Conservation (phyloP, 2,113 vertebrate genomes). For the pig (Sus scrofa) region DNA sequence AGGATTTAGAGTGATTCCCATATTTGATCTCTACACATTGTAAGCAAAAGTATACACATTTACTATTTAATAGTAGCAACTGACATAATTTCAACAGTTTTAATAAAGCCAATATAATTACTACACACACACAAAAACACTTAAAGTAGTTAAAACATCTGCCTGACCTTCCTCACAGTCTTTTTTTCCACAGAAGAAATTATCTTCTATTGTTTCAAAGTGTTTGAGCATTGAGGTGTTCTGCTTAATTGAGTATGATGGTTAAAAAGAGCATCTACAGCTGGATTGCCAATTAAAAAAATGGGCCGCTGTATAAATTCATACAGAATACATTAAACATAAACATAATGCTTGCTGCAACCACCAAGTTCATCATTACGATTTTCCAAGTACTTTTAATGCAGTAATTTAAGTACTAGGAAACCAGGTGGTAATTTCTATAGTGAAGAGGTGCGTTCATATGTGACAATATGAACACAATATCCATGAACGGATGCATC, state of each 20-base stretch:
- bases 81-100: conserved; percentile 6
- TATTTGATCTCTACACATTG: background rate
- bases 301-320: background rate
- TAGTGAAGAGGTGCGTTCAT: background rate
- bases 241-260: background rate
- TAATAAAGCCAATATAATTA: conserved; percentile 1
- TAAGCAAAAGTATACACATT: background rate
- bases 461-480: background rate
- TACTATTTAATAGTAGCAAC: background rate
- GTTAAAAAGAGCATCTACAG: conserved; percentile 43
- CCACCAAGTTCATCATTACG: background rate
- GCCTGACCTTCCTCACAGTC: background rate
- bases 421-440: background rate
- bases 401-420: background rate
- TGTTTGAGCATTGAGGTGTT: conserved; percentile 6
- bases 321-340: conserved; percentile 12
- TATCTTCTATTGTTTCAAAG: conserved; percentile 51
- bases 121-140: background rate
- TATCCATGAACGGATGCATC: background rate
- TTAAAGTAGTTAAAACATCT: conserved; percentile 42
- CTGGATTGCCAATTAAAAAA: background rate
- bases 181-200: background rate
- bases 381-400: conserved; percentile 30
- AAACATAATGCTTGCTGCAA: background rate
- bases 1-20: background rate